Evolutionary conservation across 2,797 vertebrate species (phyloP).

Genomic region (Nasua narica): DNA sequence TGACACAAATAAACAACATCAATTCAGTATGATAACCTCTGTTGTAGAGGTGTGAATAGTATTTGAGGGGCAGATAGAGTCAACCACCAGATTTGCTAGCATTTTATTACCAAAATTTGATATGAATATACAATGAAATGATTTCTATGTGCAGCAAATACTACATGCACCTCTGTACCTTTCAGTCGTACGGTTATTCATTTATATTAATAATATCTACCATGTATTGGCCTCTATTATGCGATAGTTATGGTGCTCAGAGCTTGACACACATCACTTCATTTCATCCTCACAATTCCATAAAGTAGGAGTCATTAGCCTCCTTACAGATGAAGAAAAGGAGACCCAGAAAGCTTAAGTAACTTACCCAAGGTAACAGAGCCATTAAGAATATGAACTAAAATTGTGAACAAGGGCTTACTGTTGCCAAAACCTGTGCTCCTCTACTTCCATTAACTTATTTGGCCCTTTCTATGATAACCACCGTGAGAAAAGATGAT

Average conservation of each 20-base stretch:
- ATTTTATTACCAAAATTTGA: not conserved
- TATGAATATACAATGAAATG: not conserved
- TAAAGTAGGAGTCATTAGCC: not conserved
- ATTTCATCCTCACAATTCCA: not conserved
- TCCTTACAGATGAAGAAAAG: not conserved
- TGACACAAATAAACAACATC: not conserved
- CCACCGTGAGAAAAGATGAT: not conserved
- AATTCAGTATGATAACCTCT: not conserved
- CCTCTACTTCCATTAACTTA: not conserved
- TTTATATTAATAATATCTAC: not conserved
- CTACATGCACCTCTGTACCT: not conserved
- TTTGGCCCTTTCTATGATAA: not conserved
- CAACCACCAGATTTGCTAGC: not conserved
- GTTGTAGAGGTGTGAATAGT: not conserved
- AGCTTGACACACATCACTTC: not conserved
- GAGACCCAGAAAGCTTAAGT: not conserved
- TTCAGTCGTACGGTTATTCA: not conserved
- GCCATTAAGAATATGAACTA: not conserved
- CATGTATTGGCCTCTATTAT: not conserved
- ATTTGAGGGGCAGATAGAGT: not conserved
- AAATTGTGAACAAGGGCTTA: not conserved
- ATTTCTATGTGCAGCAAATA: not conserved
- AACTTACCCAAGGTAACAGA: not conserved
- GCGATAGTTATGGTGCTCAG: not conserved
- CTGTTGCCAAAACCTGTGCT: not conserved